Conservation (phyloP, 1,140 invertebrate genomes). For the Gryllus bimaculatus region DNA sequence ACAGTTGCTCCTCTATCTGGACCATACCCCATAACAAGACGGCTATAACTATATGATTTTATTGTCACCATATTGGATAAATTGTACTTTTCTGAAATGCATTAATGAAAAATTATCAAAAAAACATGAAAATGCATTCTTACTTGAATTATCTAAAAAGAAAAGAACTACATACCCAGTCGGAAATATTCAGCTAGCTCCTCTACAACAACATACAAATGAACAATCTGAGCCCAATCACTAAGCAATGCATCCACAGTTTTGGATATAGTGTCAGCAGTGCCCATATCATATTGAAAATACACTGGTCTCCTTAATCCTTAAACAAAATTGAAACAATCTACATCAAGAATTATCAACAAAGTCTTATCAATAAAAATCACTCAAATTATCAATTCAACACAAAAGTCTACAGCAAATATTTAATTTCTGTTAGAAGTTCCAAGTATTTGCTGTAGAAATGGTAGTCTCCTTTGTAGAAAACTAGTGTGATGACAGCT, state of each 20-base stretch:
- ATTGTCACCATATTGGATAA: conserved; percentile 52
- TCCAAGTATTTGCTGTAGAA: too few species aligned
- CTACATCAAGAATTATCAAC: too few species aligned
- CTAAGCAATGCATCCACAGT: conserved; percentile 75
- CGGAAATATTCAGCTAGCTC: conserved; percentile 64
- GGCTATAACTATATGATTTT: conserved; percentile 77
- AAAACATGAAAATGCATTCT: background rate
- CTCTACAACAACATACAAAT: conserved; percentile 74
- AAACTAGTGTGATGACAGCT: too few species aligned
- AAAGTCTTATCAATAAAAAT: too few species aligned
- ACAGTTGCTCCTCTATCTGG: conserved; percentile 62
- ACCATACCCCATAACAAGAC: conserved; percentile 70
- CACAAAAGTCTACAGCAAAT: too few species aligned
- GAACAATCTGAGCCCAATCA: conserved; percentile 86
- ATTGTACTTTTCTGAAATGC: conserved; percentile 47
- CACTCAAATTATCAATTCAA: too few species aligned
- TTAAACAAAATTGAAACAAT: conserved; percentile 26
- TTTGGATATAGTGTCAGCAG: conserved; percentile 56
- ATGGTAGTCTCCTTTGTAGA: too few species aligned
- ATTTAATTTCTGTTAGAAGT: too few species aligned
- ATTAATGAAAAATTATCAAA: background rate
- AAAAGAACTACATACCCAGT: conserved; percentile 37
- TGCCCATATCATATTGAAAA: conserved; percentile 77
- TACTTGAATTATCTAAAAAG: conserved; percentile 20
- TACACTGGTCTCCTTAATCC: conserved; percentile 73